Base-by-base conservation (phyloP, 2,113 vertebrate genomes). In the Rhynchopsitta pachyrhyncha region DNA sequence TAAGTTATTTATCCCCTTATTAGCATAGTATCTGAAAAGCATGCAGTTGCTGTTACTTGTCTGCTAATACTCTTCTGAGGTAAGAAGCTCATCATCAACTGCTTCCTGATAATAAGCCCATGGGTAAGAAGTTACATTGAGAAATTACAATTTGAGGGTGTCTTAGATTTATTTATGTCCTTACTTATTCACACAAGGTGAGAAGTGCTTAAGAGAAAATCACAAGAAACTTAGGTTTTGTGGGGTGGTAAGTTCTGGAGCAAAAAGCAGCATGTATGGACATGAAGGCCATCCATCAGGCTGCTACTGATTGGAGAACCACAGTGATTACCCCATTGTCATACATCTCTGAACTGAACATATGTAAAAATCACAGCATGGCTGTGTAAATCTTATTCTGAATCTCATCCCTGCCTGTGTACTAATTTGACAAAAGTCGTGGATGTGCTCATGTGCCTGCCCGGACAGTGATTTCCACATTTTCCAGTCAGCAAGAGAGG, bases 391-490 rank as follows among this genome's bases (percentile, higher is more conserved):
- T 22, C 6, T 63, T 59, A 17, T 24, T 76, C 25, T 4, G 7
- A 71, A 93, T 13, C 39, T 55, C 11, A 25, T 17, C 8, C 27
- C 33, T 31, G 3, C 3, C 62, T 60, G 5, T 49, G 33, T 62
- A 60, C 53, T 41, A 46, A 47, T 35, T 49, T 62, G 63, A 15
- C 25, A 73, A 57, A 68, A 52, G 28, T 41, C 68, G 47, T 19
- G 35, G 73, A 20, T 27, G 9, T 2, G 4, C 14, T 37, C 0
- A 0, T 25, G 33, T 64, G 12, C 28, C 55, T 77, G 18, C 39
- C 42, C 63, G 23, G 35, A 52, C 47, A 24, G 18, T 25, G 52
- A 46, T 78, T 84, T 78, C 41, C 55, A 2, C 2, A 1, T 50
- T 76, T 73, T 57, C 24, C 59, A 15, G 4, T 35, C 53, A 63